These are phyloP conservation scores for Hydropsyche tenuis DNA, from an alignment of 1,140 invertebrate genomes.

Conservation along the genomic window DNA sequence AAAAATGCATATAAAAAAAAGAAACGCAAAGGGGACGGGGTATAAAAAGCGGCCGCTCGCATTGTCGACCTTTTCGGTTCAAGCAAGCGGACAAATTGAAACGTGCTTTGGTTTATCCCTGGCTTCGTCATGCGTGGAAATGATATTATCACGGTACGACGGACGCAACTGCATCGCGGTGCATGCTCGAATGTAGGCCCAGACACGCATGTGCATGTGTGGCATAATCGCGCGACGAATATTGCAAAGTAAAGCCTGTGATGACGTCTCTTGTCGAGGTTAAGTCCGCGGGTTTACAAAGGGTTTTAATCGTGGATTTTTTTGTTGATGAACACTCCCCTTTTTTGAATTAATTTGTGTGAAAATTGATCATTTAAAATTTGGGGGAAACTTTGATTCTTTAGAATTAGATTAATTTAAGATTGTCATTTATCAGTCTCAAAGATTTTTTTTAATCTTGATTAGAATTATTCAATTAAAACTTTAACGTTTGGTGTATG, in stretches of 20 bases:
- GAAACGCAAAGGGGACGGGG: background rate
- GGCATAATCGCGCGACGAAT: background rate
- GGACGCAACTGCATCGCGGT: slow-evolving; percentile 38
- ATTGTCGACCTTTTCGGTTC: slow-evolving; percentile 40
- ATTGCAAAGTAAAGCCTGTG: background rate
- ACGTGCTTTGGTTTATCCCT: slow-evolving; percentile 40
- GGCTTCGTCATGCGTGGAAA: slow-evolving; percentile 37
- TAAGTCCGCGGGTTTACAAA: too few species aligned
- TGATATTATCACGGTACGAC: slow-evolving; percentile 44
- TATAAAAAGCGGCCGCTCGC: slow-evolving; percentile 25
- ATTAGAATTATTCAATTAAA: too few species aligned
- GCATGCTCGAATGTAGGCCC: slow-evolving; percentile 36
- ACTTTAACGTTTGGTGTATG: too few species aligned
- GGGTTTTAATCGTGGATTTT: too few species aligned
- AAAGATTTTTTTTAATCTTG: too few species aligned
- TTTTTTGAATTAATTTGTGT: background rate
- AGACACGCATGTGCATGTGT: background rate
- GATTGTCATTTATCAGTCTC: too few species aligned
- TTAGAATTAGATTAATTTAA: too few species aligned
- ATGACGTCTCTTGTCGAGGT: background rate
- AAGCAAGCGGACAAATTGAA: slow-evolving; percentile 44
- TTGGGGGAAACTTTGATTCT: too few species aligned
- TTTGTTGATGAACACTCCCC: too few species aligned
- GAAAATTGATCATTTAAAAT: background rate
- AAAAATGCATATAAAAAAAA: background rate